phyloP scores from a whole-genome alignment of 1,140 invertebrate species.

The Whitmania pigra region DNA sequence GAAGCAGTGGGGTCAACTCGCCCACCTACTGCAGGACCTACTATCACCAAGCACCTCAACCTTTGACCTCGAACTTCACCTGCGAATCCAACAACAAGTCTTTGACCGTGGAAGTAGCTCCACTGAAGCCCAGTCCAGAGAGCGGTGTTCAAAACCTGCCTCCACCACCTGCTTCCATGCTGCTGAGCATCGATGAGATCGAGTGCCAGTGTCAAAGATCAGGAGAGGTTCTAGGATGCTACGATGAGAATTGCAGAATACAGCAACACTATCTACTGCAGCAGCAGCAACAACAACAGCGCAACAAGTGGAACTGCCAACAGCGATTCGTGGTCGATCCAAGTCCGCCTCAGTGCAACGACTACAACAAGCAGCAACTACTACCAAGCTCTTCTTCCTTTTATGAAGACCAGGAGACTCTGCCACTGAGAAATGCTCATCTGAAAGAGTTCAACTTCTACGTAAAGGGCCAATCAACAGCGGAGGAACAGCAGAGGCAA shows the following conservation, averaged over 20 bases:
- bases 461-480: too few relatives aligned
- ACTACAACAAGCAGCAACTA: background rate
- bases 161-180: background rate
- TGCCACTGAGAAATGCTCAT: too few relatives aligned
- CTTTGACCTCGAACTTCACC: background rate
- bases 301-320: background rate
- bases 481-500: too few relatives aligned
- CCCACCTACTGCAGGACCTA: slow-evolving; percentile 11
- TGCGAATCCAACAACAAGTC: background rate
- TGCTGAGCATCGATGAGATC: background rate
- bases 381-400: background rate
- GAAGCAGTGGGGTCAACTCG: background rate
- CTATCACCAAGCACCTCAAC: background rate
- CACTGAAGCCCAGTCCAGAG: background rate
- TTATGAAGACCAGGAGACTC: too few relatives aligned
- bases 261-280: background rate
- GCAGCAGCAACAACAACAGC: background rate
- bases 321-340: background rate
- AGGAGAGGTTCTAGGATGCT: too few relatives aligned
- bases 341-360: background rate
- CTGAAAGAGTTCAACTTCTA: too few relatives aligned
- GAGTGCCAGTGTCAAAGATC: too few relatives aligned
- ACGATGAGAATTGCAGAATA: background rate
- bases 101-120: background rate
- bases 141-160: background rate